Percentiles rank a stretch among this genome's conserved stretches.
These are phyloP conservation scores for Glaucopsyche alexis DNA, from an alignment of 2,888 invertebrate genomes.

Conservation along the genomic window DNA sequence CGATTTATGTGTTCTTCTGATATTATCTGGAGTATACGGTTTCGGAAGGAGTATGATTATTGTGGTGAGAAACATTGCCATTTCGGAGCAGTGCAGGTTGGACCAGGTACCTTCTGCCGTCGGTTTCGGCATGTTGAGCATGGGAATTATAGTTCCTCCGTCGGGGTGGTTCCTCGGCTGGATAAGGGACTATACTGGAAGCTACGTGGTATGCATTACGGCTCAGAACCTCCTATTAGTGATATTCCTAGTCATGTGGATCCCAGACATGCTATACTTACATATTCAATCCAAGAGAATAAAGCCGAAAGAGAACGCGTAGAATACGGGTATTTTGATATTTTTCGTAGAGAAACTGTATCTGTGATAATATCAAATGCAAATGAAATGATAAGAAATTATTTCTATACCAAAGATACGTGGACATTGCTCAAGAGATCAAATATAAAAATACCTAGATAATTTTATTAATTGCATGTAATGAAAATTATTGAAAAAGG, in stretches of 20 bases:
- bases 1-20: slow-evolving; percentile 71
- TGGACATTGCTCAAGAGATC: not conserved
- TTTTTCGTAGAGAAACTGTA: slow-evolving; percentile 16
- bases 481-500: not conserved
- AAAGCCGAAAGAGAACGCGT: slow-evolving; percentile 47
- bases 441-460: not conserved
- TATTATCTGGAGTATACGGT: slow-evolving; percentile 82
- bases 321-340: slow-evolving; percentile 14
- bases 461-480: not conserved
- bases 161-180: slow-evolving; percentile 83
- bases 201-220: slow-evolving; percentile 82
- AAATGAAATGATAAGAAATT: not conserved
- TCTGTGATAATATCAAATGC: slow-evolving; percentile 32
- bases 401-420: not conserved
- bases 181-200: slow-evolving; percentile 83
- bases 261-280: slow-evolving; percentile 76
- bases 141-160: slow-evolving; percentile 84
- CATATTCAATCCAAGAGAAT: slow-evolving; percentile 56
- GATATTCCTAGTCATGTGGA: slow-evolving; percentile 79
- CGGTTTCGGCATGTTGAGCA: slow-evolving; percentile 86
- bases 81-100: slow-evolving; percentile 81
- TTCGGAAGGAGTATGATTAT: slow-evolving; percentile 86
- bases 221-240: slow-evolving; percentile 80
- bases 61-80: slow-evolving; percentile 85
- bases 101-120: slow-evolving; percentile 84